Evolutionary conservation across 2,888 invertebrate genomes (phyloP).

Genomic region (Strigamia transsilvanica): DNA sequence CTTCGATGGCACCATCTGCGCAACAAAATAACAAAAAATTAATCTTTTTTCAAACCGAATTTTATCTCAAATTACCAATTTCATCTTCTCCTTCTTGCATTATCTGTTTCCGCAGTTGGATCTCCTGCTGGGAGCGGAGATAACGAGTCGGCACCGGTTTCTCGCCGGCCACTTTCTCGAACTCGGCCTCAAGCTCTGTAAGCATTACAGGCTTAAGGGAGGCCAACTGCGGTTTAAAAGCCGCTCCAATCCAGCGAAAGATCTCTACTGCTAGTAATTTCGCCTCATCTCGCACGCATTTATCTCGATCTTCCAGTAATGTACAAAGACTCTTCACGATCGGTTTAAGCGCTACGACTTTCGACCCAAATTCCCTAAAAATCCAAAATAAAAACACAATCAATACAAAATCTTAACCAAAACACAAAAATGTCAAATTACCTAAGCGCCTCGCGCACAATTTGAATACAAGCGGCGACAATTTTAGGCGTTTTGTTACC

Average conservation of each 20-base stretch:
- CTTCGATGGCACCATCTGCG: slow-evolving; percentile 68
- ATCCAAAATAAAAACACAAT: slow-evolving; percentile 54
- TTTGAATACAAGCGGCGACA: slow-evolving; percentile 81
- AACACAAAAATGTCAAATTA: slow-evolving; percentile 60
- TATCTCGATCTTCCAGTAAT: slow-evolving; percentile 89
- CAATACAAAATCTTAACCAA: not conserved
- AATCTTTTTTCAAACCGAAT: not conserved
- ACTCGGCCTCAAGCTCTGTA: slow-evolving; percentile 87
- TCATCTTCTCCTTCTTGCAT: slow-evolving; percentile 66
- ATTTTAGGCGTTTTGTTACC: slow-evolving; percentile 97
- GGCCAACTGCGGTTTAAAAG: slow-evolving; percentile 84
- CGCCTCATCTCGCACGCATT: slow-evolving; percentile 88
- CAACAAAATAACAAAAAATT: not conserved
- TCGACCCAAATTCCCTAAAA: slow-evolving; percentile 84
- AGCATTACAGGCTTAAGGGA: slow-evolving; percentile 88
- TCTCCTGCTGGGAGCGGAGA: slow-evolving; percentile 82
- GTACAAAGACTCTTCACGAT: slow-evolving; percentile 86
- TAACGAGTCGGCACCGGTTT: slow-evolving; percentile 78
- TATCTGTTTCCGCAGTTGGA: slow-evolving; percentile 51
- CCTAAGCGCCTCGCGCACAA: slow-evolving; percentile 77
- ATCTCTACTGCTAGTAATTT: slow-evolving; percentile 91
- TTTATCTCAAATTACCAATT: not conserved
- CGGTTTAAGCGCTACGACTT: slow-evolving; percentile 87
- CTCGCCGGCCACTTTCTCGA: slow-evolving; percentile 75
- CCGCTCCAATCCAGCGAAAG: slow-evolving; percentile 87